Evolutionary conservation across 2,113 vertebrate species (phyloP), one percentile per base, ranked within the genome.

Genomic region (Apteryx owenii): DNA sequence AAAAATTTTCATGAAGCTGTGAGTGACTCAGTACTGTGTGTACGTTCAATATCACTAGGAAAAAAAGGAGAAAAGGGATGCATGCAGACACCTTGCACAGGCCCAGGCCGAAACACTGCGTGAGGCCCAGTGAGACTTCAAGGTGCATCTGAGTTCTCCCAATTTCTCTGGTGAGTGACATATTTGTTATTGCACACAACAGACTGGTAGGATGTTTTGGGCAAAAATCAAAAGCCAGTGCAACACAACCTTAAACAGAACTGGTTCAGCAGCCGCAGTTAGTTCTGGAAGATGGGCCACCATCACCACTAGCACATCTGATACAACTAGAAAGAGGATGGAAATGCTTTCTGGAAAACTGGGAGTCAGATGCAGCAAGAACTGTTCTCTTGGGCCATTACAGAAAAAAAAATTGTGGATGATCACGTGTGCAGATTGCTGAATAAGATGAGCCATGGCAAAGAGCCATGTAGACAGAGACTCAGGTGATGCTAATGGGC

Each of bases 401-500:
- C 85, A 85, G 73, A 42, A 64, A 53, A 64, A 64, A 54, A 44
- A 58, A 58, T 54, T 58, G 54, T 31, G 68, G 66, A 88, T 56
- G 40, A 56, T 77, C 58, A 44, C 58, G 62, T 28, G 3, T 88
- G 70, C 79, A 91, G 66, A 88, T 51, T 51, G 71, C 61, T 65
- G 81, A 85, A 16, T 21, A 48, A 90, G 94, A 93, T 38, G 62
- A 93, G 71, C 44, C 68, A 20, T 83, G 96, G 94, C 79, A 77
- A 62, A 82, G 28, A 82, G 88, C 88, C 92, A 94, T 31, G n/a
- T 6, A 85, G 90, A 90, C 79, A 92, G 46, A 91, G 79, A 71
- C 85, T 88, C 58, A 46, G 48, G 89, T 68, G 78, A 82, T 68
- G 78, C 87, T 56, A 85, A 70, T 25, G 68, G 80, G 62, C 85